Evolutionary conservation across 2,797 vertebrate species (phyloP).

Genomic region (Momotus momota): DNA sequence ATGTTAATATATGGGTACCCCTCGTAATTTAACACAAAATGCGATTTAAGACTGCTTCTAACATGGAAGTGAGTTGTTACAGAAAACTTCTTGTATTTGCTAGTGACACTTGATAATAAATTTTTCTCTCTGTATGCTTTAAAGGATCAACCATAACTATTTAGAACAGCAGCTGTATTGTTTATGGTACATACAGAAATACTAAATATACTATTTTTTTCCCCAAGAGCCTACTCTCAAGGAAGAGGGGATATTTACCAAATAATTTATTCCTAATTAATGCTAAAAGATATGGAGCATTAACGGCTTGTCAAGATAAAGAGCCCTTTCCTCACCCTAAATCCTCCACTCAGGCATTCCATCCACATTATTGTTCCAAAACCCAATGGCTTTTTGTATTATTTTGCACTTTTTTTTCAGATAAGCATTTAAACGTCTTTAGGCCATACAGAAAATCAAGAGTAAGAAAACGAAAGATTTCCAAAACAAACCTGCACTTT

Average conservation of each 20-base stretch:
- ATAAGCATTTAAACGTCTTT: constrained; percentile 63
- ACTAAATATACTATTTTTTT: neutral
- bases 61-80: accelerated
- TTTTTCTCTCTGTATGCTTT: neutral
- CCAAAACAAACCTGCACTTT: constrained; percentile 68
- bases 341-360: constrained; percentile 23
- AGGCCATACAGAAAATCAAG: constrained; percentile 51
- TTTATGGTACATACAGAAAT: constrained; percentile 19
- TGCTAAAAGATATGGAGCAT: neutral
- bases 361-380: constrained; percentile 15
- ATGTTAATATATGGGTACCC: neutral
- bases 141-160: neutral
- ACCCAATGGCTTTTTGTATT: neutral
- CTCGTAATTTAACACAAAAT: neutral
- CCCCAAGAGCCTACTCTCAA: neutral
- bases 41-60: neutral
- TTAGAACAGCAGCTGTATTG: neutral
- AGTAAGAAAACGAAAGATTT: constrained; percentile 35
- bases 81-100: neutral
- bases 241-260: neutral
- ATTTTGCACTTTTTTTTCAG: neutral
- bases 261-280: neutral
- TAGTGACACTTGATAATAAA: neutral
- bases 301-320: neutral
- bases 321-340: neutral